phyloP scores from a whole-genome alignment of 1,140 invertebrate genomes.

The Nebria ingens region DNA sequence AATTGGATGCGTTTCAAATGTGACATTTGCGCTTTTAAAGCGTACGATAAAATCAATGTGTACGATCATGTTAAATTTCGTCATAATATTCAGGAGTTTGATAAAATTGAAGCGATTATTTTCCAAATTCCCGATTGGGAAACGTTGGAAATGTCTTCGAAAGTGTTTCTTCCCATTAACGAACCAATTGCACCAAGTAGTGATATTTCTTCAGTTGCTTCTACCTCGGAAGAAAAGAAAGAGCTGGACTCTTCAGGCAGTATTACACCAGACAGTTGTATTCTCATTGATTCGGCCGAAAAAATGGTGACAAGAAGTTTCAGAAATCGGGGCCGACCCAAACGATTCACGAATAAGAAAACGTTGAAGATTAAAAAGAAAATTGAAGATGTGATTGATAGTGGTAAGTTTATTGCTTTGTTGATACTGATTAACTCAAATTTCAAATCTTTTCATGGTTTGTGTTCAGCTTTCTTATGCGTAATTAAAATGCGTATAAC shows the following conservation, averaged over 20 bases:
- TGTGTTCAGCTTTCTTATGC: no score
- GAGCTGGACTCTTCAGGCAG: conserved; percentile 9
- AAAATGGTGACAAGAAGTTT: not conserved
- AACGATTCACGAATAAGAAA: not conserved
- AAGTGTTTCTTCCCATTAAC: conserved; percentile 18
- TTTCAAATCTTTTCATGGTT: no score
- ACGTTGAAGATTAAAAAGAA: not conserved
- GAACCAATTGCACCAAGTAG: not conserved
- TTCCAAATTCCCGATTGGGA: conserved; percentile 29
- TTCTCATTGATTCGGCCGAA: conserved; percentile 2
- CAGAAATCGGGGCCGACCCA: not conserved
- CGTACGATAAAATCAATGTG: conserved; percentile 32
- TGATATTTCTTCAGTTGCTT: conserved; percentile 3
- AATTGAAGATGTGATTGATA: not conserved
- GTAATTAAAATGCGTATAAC: no score
- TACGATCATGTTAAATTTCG: conserved; percentile 30
- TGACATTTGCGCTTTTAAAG: conserved; percentile 33
- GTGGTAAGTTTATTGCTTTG: not conserved
- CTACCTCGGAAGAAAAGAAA: conserved; percentile 1
- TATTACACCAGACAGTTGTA: conserved; percentile 4
- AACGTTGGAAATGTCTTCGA: conserved; percentile 19
- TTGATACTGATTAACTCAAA: no score
- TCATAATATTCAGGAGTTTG: conserved; percentile 29
- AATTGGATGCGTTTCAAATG: conserved; percentile 37
- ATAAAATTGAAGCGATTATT: conserved; percentile 24